Percentiles rank a stretch among this genome's conserved stretches.
phyloP scores from a whole-genome alignment of 2,797 vertebrate genomes.

The Tamandua tetradactyla region DNA sequence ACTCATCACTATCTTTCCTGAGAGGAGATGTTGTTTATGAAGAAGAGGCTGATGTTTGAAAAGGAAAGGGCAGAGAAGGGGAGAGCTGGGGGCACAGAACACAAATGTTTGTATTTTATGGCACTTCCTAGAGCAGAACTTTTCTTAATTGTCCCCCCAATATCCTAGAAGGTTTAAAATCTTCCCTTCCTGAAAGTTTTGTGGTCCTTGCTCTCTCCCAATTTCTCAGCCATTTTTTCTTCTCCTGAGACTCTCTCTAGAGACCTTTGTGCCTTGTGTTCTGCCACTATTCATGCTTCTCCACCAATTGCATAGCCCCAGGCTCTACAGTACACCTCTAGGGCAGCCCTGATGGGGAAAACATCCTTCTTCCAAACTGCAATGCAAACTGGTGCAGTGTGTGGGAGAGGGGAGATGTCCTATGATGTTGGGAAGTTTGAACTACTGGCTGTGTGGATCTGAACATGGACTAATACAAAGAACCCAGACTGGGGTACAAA shows the following conservation, averaged over 20 bases:
- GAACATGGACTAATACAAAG: neutral
- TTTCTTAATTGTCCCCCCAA: neutral
- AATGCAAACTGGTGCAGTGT: neutral
- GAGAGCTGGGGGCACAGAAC: neutral
- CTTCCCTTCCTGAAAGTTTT: neutral
- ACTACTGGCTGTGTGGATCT: fast-evolving
- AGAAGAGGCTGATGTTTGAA: neutral
- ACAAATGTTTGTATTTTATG: neutral
- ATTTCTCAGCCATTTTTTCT: neutral
- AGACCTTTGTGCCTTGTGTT: neutral
- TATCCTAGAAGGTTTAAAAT: neutral
- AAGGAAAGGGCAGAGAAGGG: neutral
- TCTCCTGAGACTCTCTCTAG: neutral
- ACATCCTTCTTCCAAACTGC: neutral
- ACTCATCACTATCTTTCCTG: neutral
- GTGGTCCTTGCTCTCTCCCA: neutral
- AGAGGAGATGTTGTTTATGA: neutral
- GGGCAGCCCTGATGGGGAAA: neutral
- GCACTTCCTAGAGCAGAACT: neutral
- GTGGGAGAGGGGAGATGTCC: neutral
- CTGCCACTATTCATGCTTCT: neutral
- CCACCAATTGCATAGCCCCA: neutral
- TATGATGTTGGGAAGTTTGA: neutral
- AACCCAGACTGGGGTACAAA: neutral
- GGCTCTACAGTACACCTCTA: neutral